Evolutionary conservation across 2,113 vertebrate genomes (phyloP), one percentile per base, ranked within the genome.

Genomic region (Tragelaphus buxtoni): DNA sequence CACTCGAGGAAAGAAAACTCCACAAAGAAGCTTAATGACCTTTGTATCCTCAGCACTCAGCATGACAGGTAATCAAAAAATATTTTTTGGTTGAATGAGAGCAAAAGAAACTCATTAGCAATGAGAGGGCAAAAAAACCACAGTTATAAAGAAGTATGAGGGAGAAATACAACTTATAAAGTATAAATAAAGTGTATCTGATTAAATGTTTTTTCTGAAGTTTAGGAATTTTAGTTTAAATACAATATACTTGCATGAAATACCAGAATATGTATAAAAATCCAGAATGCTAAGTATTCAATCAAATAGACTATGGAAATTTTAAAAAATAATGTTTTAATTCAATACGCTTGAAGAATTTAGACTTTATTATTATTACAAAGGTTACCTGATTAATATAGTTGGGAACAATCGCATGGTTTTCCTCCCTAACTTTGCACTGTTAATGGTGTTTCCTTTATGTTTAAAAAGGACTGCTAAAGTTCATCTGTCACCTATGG

Each of bases 161-260:
- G 20, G 32, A 9, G 39, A 92, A 88, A 95, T 35, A 22, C 30
- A 94, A 47, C 55, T 95, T 82, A 49, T 1, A 12, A 96, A 84
- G 55, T 42, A 60, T 22, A 95, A 93, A 95, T 65, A 86, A 65
- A 96, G 81, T 53, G 6, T 32, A 39, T 60, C 26, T 35, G 16
- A 35, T 35, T 90, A 85, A 45, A 87, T 4, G 13, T 61, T 45
- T 86, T 88, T 95, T 76, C 28, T 80, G 7, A 94, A 61, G 39
- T n/a, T 87, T 94, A 74, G 90, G 65, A 87, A n/a, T 58, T 74
- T 95, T 58, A 83, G 9, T 72, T 76, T 89, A 85, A 86, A 82
- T 83, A 72, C 5, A 91, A 88, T 16, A 22, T 28, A 61, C 39
- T 39, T 92, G 16, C 65, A 96, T 11, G 4, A 88, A 81, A 81